phyloP scores from a whole-genome alignment of 2,797 vertebrate genomes.

The Megaceryle alcyon region DNA sequence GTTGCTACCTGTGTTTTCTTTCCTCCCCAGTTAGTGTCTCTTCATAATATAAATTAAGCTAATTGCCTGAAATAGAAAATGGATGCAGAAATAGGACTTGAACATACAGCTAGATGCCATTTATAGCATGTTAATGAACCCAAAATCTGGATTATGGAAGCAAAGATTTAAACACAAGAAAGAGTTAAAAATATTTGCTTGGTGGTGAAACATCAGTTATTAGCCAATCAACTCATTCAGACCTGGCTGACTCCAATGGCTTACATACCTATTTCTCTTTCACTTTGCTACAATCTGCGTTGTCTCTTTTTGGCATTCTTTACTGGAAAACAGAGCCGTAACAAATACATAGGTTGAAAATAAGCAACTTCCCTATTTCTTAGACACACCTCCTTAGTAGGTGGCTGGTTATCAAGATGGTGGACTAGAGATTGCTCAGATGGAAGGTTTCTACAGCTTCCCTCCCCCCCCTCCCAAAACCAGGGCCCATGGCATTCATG shows the following conservation, averaged over 20 bases:
- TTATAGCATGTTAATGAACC: neutral
- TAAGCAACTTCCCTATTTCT: neutral
- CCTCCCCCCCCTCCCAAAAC: neutral
- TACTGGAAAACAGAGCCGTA: neutral
- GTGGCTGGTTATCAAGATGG: fast-evolving
- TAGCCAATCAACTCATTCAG: neutral
- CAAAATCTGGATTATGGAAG: neutral
- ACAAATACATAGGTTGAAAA: neutral
- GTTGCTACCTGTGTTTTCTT: neutral
- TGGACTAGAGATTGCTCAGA: neutral
- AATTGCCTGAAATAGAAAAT: neutral
- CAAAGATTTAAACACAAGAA: neutral
- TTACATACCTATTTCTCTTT: neutral
- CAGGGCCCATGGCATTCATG: fast-evolving
- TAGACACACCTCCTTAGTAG: neutral
- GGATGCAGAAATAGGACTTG: neutral
- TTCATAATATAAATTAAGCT: neutral
- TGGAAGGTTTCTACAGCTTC: neutral
- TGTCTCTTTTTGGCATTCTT: neutral
- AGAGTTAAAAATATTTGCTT: neutral
- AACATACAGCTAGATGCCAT: neutral
- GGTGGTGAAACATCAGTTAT: neutral
- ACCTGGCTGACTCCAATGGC: neutral
- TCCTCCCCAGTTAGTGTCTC: neutral
- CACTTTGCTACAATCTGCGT: neutral